A percentile compares a stretch with the other conserved stretches of the same genome.
Conservation (phyloP, 2,797 vertebrate genomes). For the Micropoecilia bifurca region DNA sequence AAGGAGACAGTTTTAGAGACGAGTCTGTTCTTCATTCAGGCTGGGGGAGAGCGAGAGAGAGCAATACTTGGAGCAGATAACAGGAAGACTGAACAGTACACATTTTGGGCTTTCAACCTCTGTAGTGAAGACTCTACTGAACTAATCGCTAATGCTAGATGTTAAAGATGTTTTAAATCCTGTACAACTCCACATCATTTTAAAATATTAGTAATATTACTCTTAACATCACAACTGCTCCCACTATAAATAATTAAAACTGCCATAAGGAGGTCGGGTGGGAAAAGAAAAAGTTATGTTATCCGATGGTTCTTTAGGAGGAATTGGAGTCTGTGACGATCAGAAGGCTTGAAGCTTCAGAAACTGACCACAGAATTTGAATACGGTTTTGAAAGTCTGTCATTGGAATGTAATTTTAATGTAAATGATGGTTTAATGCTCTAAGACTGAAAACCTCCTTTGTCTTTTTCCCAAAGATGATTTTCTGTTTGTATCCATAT, state of each 20-base stretch:
- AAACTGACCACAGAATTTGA: not conserved
- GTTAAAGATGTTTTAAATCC: not conserved
- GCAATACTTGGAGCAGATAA: not conserved
- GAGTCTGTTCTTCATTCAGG: not conserved
- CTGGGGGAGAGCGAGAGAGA: not conserved
- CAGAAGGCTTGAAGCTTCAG: not conserved
- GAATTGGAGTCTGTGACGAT: not conserved
- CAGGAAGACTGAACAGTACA: not conserved
- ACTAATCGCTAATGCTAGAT: not conserved
- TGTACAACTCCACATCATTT: not conserved
- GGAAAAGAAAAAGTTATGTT: not conserved
- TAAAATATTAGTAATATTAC: not conserved
- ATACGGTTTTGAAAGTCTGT: conserved; percentile 32
- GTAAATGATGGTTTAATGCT: conserved; percentile 54
- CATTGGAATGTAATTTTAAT: conserved; percentile 24
- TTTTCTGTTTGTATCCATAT: conserved; percentile 37
- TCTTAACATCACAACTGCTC: not conserved
- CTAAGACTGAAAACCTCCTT: conserved; percentile 39
- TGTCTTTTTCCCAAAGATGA: conserved; percentile 48
- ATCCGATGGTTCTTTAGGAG: not conserved
- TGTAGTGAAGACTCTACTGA: not conserved
- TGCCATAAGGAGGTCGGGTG: not conserved
- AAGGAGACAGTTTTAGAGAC: not conserved
- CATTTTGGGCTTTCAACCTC: not conserved
- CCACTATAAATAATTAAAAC: not conserved